Evolutionary conservation across 2,797 vertebrate species (phyloP).

Genomic region (Chiroxiphia lanceolata): DNA sequence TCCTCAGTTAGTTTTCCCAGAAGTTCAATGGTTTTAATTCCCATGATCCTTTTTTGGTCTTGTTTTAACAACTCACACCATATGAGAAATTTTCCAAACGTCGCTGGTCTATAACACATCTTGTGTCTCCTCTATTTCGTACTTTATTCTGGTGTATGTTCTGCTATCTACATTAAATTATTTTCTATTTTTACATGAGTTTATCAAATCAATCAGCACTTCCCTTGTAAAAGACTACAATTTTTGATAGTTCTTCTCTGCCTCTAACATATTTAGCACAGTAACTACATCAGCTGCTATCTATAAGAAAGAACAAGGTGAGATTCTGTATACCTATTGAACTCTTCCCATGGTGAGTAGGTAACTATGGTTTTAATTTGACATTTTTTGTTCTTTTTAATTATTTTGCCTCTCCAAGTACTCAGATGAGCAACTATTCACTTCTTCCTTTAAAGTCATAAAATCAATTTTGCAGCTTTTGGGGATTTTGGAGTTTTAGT

Average conservation of each 20-base stretch:
- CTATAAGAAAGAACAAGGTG: neutral
- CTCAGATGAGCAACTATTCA: neutral
- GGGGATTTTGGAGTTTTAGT: neutral
- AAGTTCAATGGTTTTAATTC: conserved; percentile 14
- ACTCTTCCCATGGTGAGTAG: neutral
- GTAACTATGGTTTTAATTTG: neutral
- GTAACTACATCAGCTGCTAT: neutral
- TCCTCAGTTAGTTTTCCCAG: neutral
- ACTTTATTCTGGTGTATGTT: neutral
- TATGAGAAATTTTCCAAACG: neutral
- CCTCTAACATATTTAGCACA: neutral
- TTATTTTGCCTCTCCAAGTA: neutral
- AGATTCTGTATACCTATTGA: neutral
- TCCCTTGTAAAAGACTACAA: neutral
- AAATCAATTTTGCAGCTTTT: neutral
- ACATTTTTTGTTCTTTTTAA: neutral
- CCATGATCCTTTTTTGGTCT: neutral
- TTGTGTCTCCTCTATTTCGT: neutral
- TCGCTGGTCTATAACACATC: neutral
- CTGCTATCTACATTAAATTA: neutral
- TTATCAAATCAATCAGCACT: neutral
- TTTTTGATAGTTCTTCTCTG: neutral
- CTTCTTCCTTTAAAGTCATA: neutral
- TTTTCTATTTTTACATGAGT: neutral
- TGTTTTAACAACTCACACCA: neutral